Evolutionary conservation across 2,113 vertebrate genomes (phyloP), one percentile per base, ranked within the genome.

Genomic region (Chloropsis hardwickii): DNA sequence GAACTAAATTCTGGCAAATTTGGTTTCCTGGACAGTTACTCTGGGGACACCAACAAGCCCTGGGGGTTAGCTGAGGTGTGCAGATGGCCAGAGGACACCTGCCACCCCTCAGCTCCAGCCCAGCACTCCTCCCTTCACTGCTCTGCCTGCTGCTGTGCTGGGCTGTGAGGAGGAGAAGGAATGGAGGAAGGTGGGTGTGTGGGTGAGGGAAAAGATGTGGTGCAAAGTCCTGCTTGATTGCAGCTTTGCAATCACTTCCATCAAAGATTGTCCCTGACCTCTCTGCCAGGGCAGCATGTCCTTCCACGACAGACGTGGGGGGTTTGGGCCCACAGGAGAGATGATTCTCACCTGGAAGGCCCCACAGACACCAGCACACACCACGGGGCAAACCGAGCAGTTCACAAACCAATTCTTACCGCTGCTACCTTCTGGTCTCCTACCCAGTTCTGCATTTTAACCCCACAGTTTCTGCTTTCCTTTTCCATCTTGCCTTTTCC

Each of bases 231-330:
- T 45, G 15, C 40, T 65, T 66, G 58, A 48, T 3, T 61, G 28
- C 62, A 95, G 4, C 25, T 83, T 65, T 35, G 18, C 22, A 14
- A 60, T 61, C 28, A 61, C 45, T 61, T 40, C 25, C 44, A 12
- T 29, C 72, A 66, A 28, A 83, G 42, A 28, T 5, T 35, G 17
- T 47, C 10, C 39, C 71, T 65, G 48, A 57, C 3, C 11, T 33
- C 74, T 64, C 74, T 62, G 33, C 20, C 51, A n/a, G 42, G 47
- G 54, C 51, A 77, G 31, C 22, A 31, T 5, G 25, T 29, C 28
- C 48, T 57, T 45, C 65, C 42, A 14, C 0, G 1, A 35, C 0
- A 3, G 56, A 31, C 0, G 0, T 12, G 25, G 10, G 28, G 33
- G 21, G 15, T 33, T 47, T 39, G 48, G 44, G 25, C 25, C 14